Percentiles rank a stretch among this genome's conserved stretches.
phyloP scores from a whole-genome alignment of 1,140 invertebrate species.

The Heliothis subflexa region DNA sequence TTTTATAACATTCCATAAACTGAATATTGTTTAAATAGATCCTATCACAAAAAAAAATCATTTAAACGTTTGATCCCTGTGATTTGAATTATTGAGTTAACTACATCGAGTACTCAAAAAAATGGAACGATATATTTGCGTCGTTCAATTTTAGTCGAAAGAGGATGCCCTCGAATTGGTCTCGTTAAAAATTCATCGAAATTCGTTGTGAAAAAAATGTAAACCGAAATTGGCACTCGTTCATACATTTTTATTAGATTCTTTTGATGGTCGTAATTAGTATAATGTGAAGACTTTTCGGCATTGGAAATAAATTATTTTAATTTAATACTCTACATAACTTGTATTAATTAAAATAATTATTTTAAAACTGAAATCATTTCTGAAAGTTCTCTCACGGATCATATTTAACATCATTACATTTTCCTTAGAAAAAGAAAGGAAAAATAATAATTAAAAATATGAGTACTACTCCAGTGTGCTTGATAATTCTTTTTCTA shows the following conservation, averaged over 20 bases:
- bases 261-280: not conserved
- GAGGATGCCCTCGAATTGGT: conserved; percentile 34
- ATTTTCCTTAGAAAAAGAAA: no score
- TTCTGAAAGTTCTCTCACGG: no score
- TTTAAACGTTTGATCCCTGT: conserved; percentile 24
- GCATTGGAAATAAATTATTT: no score
- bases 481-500: no score
- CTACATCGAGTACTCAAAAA: conserved; percentile 32
- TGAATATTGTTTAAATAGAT: not conserved
- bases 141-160: conserved; percentile 36
- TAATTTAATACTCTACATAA: no score
- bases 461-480: no score
- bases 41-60: not conserved
- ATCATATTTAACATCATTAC: no score
- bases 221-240: conserved; percentile 12
- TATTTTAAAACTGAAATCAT: no score
- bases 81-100: conserved; percentile 33
- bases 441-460: no score
- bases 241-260: conserved; percentile 18
- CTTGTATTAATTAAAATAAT: no score
- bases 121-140: conserved; percentile 25
- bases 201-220: conserved; percentile 31
- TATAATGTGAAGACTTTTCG: not conserved
- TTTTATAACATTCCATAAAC: not conserved
- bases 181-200: conserved; percentile 36